Evolutionary conservation across 2,888 invertebrate species (phyloP), one percentile per base, ranked within the genome.

Genomic region (Drosophila algonquin): DNA sequence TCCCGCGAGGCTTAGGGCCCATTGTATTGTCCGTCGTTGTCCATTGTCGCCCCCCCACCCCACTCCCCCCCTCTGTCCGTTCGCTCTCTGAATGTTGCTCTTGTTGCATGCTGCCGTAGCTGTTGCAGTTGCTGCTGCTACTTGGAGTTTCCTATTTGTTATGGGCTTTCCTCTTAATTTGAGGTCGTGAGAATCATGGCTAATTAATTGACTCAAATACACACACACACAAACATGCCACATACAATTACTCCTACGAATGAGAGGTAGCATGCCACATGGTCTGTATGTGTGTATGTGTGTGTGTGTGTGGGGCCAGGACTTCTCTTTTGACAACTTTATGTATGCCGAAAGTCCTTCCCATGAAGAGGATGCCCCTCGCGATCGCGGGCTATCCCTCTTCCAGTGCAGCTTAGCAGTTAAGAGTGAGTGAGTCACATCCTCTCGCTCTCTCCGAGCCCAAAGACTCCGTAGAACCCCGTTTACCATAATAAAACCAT

Each of bases 151-250:
- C 44, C 77, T 84, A 81, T 90, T 89, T 87, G 87, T 86, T 82
- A 83, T 89, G 83, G 83, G 86, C 84, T 81, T 89, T 90, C 87
- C 89, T 89, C 81, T 89, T 90, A 90, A 90, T 90, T 89, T 90
- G 89, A 90, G 90, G 90, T 90, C 90, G 90, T 90, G 90, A 90
- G 90, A 90, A 90, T 90, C 90, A 90, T 90, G 81, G 83, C 89
- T 90, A 90, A 90, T 90, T 90, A 90, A 90, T 89, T 90, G 90
- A 83, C 89, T 88, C 57, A 18, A 56, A 51, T 50, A 56, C 45
- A 51, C 21, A 44, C 60, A 61, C 10, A 30, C 30, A 30, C 30
- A 30, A 2, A 48, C 30, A 55, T 56, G 48, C 45, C 32, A 45
- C 46, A 21, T 32, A 18, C 24, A 44, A 21, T 24, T 32, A 6